Evolutionary conservation across 2,888 invertebrate genomes (phyloP).

Genomic region (Campaea margaritaria): DNA sequence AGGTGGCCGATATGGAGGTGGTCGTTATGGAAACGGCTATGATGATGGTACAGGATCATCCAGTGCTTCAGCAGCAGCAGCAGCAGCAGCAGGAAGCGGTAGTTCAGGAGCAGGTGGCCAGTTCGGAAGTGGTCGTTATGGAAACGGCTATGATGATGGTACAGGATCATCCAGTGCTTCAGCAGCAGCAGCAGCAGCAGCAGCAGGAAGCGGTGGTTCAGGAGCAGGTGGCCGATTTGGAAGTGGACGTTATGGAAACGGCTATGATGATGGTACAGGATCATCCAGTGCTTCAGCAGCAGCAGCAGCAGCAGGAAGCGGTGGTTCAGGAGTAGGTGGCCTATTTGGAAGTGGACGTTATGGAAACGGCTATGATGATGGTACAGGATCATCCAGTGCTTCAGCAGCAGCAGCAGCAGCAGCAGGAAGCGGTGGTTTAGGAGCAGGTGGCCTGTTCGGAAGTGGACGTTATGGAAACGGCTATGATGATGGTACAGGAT

Average conservation of each 20-base stretch:
- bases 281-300: conserved; percentile 15
- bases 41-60: not conserved
- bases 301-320: too few species aligned
- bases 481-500: too few species aligned
- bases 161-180: not conserved
- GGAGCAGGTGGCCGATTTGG: not conserved
- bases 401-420: too few species aligned
- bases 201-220: not conserved
- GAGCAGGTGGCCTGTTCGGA: too few species aligned
- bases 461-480: too few species aligned
- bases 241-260: not conserved
- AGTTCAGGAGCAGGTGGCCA: conserved; percentile 15
- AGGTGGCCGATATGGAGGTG: conserved; percentile 20
- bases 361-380: not conserved
- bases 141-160: not conserved
- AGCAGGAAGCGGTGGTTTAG: too few species aligned
- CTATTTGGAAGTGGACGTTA: not conserved
- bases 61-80: not conserved
- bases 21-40: not conserved
- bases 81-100: conserved; percentile 12
- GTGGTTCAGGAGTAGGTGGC: too few species aligned
- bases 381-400: too few species aligned
- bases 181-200: conserved; percentile 1
- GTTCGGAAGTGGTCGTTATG: conserved; percentile 12
- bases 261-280: conserved; percentile 8